Conservation (phyloP, 2,888 invertebrate species). For the Stenchaetothrips biformis region DNA sequence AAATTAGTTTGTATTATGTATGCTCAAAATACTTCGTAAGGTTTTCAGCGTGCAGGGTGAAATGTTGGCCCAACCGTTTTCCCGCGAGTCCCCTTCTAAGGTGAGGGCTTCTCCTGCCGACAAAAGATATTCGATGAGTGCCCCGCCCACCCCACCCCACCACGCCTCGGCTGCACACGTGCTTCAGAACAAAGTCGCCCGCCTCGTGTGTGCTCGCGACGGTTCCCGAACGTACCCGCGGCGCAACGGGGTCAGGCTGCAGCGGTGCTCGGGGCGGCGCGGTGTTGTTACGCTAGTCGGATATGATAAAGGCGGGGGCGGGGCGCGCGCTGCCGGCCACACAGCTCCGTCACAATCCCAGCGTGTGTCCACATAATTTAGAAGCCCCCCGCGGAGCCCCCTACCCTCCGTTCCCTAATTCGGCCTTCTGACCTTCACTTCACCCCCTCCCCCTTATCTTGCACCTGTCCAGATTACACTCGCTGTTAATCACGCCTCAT, state of each 20-base stretch:
- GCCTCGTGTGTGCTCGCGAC: neutral
- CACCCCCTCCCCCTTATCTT: neutral
- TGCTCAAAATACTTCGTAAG: no score
- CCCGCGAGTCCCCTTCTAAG: no score
- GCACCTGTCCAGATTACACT: neutral
- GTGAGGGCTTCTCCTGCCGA: no score
- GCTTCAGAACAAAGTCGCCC: neutral
- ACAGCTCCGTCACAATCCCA: slow-evolving; percentile 15
- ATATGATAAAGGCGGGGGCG: neutral
- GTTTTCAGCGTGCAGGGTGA: no score
- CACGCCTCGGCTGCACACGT: neutral
- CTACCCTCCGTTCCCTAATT: neutral
- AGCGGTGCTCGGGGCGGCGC: neutral
- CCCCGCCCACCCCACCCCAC: no score
- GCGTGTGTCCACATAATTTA: slow-evolving; percentile 22
- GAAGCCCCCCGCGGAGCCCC: slow-evolving; percentile 7
- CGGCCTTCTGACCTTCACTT: neutral
- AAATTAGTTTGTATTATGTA: no score
- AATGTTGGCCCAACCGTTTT: no score
- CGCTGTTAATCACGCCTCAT: neutral
- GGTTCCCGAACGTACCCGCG: neutral
- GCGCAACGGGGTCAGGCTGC: neutral
- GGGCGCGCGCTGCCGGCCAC: neutral
- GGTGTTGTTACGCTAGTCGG: no score
- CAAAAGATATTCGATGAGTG: no score